Percentiles rank a stretch among this genome's conserved stretches.
These are phyloP conservation scores for Rhamnusium bicolor DNA, from an alignment of 2,888 invertebrate species.

Conservation along the genomic window DNA sequence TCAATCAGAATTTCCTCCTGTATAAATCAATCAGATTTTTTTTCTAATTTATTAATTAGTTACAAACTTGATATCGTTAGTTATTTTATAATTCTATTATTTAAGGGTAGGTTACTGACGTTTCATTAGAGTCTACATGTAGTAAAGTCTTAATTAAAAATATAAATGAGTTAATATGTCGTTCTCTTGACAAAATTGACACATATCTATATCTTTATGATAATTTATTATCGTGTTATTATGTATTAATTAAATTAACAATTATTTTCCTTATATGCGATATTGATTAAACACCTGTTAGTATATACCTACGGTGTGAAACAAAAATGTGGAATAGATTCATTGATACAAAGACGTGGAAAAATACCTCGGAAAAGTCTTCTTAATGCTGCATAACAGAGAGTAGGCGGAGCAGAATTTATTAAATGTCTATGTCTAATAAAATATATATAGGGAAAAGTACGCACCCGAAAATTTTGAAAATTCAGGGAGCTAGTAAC, in stretches of 20 bases:
- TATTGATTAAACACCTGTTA: background rate
- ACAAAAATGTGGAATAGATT: no score
- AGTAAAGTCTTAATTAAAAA: no score
- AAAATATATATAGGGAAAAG: no score
- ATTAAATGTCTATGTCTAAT: no score
- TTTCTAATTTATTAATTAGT: constrained; percentile 38
- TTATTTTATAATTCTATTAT: constrained; percentile 8
- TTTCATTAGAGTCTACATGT: no score
- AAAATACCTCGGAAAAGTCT: no score
- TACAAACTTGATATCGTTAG: constrained; percentile 12
- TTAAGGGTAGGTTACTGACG: constrained; percentile 1
- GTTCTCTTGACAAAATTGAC: background rate
- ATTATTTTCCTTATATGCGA: background rate
- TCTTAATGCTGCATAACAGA: no score
- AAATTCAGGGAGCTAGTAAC: no score
- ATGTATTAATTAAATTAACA: background rate
- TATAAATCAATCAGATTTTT: constrained; percentile 48
- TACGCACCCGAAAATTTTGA: no score
- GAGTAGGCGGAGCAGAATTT: no score
- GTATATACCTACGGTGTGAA: no score
- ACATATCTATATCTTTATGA: background rate
- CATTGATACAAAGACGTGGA: no score
- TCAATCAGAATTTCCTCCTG: constrained; percentile 48
- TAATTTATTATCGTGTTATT: background rate
- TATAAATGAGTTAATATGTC: background rate